These are phyloP conservation scores for Euborellia annulipes DNA, from an alignment of 1,140 invertebrate genomes.

Conservation along the genomic window DNA sequence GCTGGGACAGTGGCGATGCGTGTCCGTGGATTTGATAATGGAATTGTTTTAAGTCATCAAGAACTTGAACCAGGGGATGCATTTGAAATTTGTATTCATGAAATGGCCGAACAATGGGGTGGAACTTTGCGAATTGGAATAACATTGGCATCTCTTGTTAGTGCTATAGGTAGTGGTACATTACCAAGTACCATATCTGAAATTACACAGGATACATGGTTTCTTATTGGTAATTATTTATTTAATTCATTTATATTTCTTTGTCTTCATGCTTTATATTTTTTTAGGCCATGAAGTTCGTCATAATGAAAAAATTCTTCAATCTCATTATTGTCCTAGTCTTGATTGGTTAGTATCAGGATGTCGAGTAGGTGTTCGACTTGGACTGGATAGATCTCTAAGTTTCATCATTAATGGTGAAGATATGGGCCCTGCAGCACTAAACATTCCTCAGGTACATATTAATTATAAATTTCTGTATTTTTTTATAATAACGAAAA, in stretches of 20 bases:
- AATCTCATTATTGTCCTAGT: constrained; percentile 49
- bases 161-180: constrained; percentile 35
- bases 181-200: constrained; percentile 40
- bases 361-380: constrained; percentile 32
- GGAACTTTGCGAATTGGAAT: constrained; percentile 63
- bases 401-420: constrained; percentile 58
- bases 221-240: constrained; percentile 38
- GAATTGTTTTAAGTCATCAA: constrained; percentile 54
- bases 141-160: constrained; percentile 47
- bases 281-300: constrained; percentile 45
- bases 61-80: constrained; percentile 56
- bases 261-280: not conserved
- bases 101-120: constrained; percentile 45
- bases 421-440: constrained; percentile 65
- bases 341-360: constrained; percentile 49
- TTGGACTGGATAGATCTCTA: constrained; percentile 32
- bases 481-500: not conserved
- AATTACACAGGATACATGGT: constrained; percentile 43
- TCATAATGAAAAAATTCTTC: constrained; percentile 38
- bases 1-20: constrained; percentile 48
- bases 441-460: constrained; percentile 52
- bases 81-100: constrained; percentile 50
- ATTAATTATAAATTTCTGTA: constrained; percentile 8
- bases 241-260: constrained; percentile 21
- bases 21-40: constrained; percentile 43